These are phyloP conservation scores for Fragum whitleyi DNA, from an alignment of 2,888 invertebrate species.

Conservation along the genomic window DNA sequence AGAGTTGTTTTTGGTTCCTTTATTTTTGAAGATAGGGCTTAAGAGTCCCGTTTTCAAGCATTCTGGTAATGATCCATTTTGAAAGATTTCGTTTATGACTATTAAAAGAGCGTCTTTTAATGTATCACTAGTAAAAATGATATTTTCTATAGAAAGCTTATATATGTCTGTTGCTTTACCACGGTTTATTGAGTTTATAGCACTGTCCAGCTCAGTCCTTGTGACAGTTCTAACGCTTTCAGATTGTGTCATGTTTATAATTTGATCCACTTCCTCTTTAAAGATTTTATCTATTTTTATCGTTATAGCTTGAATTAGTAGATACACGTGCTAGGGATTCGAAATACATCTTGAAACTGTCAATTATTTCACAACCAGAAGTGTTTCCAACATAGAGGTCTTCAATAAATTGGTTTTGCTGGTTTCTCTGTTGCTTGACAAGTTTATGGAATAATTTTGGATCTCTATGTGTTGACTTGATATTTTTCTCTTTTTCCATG, in stretches of 20 bases:
- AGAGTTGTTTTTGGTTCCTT: constrained; percentile 2
- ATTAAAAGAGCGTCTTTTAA: not conserved
- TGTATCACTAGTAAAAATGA: not conserved
- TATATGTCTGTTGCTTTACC: constrained; percentile 7
- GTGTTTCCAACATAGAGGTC: not conserved
- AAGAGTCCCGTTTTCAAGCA: not conserved
- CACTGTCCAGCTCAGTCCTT: not conserved
- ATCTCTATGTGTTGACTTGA: not conserved
- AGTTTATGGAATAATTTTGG: constrained; percentile 6
- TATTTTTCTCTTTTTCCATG: not conserved
- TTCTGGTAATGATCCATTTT: not conserved
- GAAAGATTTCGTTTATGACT: not conserved
- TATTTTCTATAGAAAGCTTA: not conserved
- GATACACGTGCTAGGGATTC: not conserved
- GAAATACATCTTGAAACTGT: not conserved
- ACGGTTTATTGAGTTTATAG: constrained; percentile 9
- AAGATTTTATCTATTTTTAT: not conserved
- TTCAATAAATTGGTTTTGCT: not conserved
- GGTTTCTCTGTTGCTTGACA: not conserved
- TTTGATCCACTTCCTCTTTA: not conserved
- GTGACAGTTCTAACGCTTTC: not conserved
- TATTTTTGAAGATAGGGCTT: not conserved
- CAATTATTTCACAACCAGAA: not conserved
- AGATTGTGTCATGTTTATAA: not conserved
- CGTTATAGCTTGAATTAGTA: not conserved